These are phyloP conservation scores for Leptopilina boulardi DNA, from an alignment of 1,140 invertebrate species.

Conservation along the genomic window DNA sequence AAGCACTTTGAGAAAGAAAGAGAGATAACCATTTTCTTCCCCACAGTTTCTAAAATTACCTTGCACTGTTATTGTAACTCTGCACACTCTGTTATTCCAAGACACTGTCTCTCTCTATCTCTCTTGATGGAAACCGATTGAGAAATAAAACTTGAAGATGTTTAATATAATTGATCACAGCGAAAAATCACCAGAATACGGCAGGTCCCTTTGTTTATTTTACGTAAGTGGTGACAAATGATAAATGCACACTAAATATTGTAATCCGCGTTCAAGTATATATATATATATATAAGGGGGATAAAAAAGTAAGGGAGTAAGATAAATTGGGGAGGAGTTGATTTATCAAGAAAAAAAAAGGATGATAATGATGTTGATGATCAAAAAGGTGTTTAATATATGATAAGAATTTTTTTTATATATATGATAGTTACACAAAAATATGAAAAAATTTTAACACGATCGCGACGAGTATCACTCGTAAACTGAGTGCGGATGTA, in stretches of 20 bases:
- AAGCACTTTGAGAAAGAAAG: not conserved
- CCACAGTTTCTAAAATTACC: slow-evolving; percentile 4
- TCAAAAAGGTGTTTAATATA: too few relatives aligned
- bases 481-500: slow-evolving; percentile 63
- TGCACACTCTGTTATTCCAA: slow-evolving; percentile 20
- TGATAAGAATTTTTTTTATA: too few relatives aligned
- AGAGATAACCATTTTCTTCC: not conserved
- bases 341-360: slow-evolving; percentile 32
- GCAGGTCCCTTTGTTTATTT: slow-evolving; percentile 6
- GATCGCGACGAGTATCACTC: slow-evolving; percentile 61
- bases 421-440: too few relatives aligned
- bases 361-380: too few relatives aligned
- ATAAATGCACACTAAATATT: not conserved
- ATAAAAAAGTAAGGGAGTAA: not conserved
- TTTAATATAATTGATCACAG: slow-evolving; percentile 20
- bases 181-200: not conserved
- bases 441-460: slow-evolving; percentile 47
- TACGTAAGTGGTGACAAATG: not conserved
- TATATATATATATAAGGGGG: too few relatives aligned
- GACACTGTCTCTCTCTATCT: too few relatives aligned
- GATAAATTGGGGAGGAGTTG: not conserved
- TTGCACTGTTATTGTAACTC: slow-evolving; percentile 15
- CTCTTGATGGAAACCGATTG: slow-evolving; percentile 28
- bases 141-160: slow-evolving; percentile 22
- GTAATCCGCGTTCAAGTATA: too few relatives aligned